Evolutionary conservation across 2,113 vertebrate species (phyloP).

Genomic region (Ciconia boyciana): DNA sequence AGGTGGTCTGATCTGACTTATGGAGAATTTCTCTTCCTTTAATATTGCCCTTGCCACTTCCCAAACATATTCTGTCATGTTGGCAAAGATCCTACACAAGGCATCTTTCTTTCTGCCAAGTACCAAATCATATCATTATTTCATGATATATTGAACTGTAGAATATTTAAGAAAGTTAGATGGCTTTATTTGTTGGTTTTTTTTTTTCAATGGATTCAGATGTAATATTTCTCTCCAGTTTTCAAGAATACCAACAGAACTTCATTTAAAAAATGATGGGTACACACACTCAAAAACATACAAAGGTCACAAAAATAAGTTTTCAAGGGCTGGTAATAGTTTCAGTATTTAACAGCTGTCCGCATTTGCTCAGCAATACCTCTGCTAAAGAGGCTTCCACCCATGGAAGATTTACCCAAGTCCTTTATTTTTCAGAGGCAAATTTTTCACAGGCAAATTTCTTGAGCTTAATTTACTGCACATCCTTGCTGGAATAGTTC

Average conservation of each 20-base stretch:
- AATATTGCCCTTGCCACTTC: neutral
- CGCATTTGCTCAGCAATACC: neutral
- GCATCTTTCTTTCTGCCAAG: neutral
- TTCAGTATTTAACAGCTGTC: neutral
- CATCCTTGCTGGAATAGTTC: conserved; percentile 29
- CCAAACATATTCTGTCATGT: neutral
- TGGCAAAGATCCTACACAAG: neutral
- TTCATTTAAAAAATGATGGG: neutral
- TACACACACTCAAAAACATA: neutral
- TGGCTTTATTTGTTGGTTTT: neutral
- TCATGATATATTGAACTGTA: neutral
- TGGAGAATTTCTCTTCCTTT: neutral
- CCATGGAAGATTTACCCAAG: neutral
- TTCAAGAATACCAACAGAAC: neutral
- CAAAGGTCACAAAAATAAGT: neutral
- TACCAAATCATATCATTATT: neutral
- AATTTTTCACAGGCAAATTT: conserved; percentile 5
- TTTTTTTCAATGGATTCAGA: neutral
- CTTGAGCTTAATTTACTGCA: conserved; percentile 33
- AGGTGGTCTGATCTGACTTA: neutral
- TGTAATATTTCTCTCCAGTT: neutral
- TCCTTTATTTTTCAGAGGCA: neutral
- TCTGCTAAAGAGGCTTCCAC: neutral
- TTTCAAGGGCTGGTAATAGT: neutral
- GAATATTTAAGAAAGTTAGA: neutral